A percentile compares a stretch with the other conserved stretches of the same genome.
Conservation (phyloP, 2,113 vertebrate species). For the Podocnemis expansa region DNA sequence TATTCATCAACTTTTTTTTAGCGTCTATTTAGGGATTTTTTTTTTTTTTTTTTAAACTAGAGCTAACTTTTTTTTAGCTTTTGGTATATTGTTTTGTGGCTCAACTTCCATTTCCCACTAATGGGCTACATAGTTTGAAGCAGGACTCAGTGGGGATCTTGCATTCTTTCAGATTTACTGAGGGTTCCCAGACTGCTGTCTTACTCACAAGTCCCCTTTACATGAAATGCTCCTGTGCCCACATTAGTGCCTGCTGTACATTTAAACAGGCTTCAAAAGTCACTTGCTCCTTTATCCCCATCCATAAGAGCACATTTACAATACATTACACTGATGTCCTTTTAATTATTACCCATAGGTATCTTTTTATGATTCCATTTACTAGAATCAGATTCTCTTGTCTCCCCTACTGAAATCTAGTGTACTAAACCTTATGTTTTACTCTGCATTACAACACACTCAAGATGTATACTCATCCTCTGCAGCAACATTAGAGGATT, state of each 20-base stretch:
- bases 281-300: background rate
- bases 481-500: background rate
- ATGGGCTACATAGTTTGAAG: too few relatives aligned
- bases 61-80: too few relatives aligned
- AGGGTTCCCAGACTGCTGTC: background rate
- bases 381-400: too few relatives aligned
- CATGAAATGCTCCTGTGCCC: background rate
- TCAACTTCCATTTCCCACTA: too few relatives aligned
- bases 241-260: background rate
- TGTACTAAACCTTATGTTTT: background rate
- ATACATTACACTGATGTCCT: background rate
- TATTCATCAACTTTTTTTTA: too few relatives aligned
- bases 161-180: background rate
- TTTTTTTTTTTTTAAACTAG: too few relatives aligned
- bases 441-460: background rate
- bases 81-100: too few relatives aligned
- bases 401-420: too few relatives aligned
- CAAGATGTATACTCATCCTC: background rate
- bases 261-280: background rate
- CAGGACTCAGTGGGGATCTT: too few relatives aligned
- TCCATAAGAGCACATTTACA: background rate
- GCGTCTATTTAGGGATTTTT: too few relatives aligned
- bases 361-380: background rate
- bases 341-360: background rate
- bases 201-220: background rate